Evolutionary conservation across 1,140 invertebrate genomes (phyloP).

Genomic region (Euura saliciscinereae): DNA sequence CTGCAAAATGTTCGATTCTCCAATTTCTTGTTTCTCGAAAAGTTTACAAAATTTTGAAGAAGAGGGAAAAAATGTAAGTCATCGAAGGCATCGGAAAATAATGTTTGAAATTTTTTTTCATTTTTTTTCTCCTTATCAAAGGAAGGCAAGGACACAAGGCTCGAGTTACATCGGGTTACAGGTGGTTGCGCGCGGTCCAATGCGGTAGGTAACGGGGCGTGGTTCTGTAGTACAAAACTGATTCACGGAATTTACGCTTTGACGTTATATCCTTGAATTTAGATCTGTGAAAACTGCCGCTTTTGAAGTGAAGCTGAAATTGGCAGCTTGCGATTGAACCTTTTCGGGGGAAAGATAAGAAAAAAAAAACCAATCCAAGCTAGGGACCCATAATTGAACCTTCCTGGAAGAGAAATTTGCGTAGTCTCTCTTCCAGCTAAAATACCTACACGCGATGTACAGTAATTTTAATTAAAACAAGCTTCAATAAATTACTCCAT

Average conservation of each 20-base stretch:
- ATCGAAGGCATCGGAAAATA: too few species aligned
- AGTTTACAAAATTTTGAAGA: too few species aligned
- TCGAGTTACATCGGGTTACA: conserved; percentile 1
- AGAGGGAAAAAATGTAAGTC: too few species aligned
- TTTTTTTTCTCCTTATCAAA: background rate
- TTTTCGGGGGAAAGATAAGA: background rate
- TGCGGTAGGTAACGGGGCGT: conserved; percentile 6
- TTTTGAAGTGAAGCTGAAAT: background rate
- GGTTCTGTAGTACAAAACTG: conserved; percentile 3
- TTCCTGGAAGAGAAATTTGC: too few species aligned
- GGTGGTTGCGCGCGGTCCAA: conserved; percentile 5
- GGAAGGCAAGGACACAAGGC: background rate
- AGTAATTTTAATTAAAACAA: too few species aligned
- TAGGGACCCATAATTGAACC: background rate
- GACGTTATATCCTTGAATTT: background rate
- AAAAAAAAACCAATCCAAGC: background rate
- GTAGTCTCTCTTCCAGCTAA: too few species aligned
- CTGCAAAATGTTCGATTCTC: too few species aligned
- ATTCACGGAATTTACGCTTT: background rate
- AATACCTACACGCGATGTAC: too few species aligned
- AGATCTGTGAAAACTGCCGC: background rate
- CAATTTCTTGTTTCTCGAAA: too few species aligned
- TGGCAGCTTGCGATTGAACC: too few species aligned
- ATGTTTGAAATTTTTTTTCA: too few species aligned
- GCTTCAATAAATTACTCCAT: too few species aligned